Conservation (phyloP, 2,888 invertebrate species). For the Drosophila colorata region DNA sequence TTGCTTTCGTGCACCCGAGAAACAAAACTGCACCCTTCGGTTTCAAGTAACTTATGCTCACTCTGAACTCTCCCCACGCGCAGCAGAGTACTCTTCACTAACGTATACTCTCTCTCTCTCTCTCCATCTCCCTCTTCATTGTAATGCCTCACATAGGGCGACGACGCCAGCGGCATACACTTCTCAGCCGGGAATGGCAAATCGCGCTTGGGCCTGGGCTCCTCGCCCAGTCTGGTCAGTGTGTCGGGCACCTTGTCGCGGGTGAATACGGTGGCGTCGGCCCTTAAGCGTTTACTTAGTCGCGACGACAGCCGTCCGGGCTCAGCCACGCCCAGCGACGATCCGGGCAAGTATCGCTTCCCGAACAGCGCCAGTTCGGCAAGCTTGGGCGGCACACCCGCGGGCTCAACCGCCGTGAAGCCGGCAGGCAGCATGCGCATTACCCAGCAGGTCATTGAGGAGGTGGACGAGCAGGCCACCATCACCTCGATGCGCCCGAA, state of each 20-base stretch:
- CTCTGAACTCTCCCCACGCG: background rate
- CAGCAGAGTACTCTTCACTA: conserved; percentile 3
- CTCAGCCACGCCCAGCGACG: conserved; percentile 84
- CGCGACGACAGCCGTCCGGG: conserved; percentile 88
- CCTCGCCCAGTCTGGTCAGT: conserved; percentile 85
- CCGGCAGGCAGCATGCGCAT: conserved; percentile 87
- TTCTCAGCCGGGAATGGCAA: conserved; percentile 88
- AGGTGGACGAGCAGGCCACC: conserved; percentile 93
- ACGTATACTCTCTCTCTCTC: conserved; percentile 1
- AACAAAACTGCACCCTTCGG: conserved; percentile 49
- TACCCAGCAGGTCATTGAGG: conserved; percentile 90
- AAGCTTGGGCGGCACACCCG: conserved; percentile 72
- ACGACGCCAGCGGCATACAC: conserved; percentile 91
- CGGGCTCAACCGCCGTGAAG: conserved; percentile 50
- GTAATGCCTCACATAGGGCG: conserved; percentile 85
- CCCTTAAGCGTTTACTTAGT: conserved; percentile 91
- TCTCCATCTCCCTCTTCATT: background rate
- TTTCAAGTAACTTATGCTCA: conserved; percentile 63
- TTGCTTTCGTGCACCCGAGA: conserved; percentile 55
- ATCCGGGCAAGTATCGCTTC: conserved; percentile 81
- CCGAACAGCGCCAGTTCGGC: conserved; percentile 84
- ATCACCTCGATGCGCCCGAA: conserved; percentile 89
- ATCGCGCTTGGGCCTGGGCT: conserved; percentile 86
- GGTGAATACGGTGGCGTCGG: conserved; percentile 91
- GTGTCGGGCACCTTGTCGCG: conserved; percentile 88